These are phyloP conservation scores for Allygus modestus DNA, from an alignment of 2,888 invertebrate genomes.

Conservation along the genomic window DNA sequence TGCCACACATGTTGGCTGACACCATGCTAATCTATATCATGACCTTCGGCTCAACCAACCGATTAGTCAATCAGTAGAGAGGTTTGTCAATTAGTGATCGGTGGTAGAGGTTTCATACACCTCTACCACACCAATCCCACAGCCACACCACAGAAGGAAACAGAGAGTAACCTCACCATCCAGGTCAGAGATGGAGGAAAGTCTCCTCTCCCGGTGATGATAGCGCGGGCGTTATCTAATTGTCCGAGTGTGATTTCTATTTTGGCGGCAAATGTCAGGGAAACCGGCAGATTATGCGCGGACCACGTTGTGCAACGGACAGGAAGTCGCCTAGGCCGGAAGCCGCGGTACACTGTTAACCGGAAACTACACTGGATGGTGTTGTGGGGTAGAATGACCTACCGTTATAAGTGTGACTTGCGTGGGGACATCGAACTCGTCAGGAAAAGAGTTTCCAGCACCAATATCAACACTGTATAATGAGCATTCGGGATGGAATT, in stretches of 20 bases:
- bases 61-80: too few species aligned
- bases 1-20: too few species aligned
- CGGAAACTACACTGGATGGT: conserved; percentile 29
- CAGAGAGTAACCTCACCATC: neutral
- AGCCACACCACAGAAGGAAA: too few species aligned
- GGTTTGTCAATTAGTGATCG: too few species aligned
- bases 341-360: conserved; percentile 25
- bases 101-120: too few species aligned
- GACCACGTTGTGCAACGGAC: conserved; percentile 15
- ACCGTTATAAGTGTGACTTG: conserved; percentile 13
- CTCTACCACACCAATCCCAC: too few species aligned
- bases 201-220: neutral
- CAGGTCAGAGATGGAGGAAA: neutral
- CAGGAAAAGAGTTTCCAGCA: neutral
- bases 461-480: too few species aligned
- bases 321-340: conserved; percentile 33
- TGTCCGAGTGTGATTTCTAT: conserved; percentile 36
- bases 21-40: too few species aligned
- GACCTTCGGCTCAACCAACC: too few species aligned
- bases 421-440: neutral
- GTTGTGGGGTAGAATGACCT: neutral
- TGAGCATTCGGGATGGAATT: too few species aligned
- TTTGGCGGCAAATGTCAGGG: conserved; percentile 30
- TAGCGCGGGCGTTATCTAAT: conserved; percentile 33
- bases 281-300: conserved; percentile 31